These are phyloP conservation scores for Hipposideros larvatus DNA, from an alignment of 2,797 vertebrate species.

Conservation along the genomic window DNA sequence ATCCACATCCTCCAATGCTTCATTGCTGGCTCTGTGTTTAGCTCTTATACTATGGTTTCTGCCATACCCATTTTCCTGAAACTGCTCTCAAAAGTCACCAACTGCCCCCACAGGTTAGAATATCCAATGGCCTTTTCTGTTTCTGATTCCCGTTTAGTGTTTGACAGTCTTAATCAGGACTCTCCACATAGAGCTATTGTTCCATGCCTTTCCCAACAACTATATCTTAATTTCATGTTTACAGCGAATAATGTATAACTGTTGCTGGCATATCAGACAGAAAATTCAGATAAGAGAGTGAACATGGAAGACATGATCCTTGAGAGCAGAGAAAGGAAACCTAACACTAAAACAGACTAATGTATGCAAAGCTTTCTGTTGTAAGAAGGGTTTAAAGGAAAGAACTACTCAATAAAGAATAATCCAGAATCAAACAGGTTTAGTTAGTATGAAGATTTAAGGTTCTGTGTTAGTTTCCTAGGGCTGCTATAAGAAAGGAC, in stretches of 20 bases:
- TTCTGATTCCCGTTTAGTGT: not conserved
- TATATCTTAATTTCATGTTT: not conserved
- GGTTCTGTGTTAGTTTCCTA: not conserved
- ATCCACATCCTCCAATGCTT: not conserved
- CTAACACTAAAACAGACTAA: not conserved
- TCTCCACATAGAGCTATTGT: not conserved
- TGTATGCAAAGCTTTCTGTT: not conserved
- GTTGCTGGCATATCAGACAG: not conserved
- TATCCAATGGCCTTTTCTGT: not conserved
- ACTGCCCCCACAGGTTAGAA: slow-evolving; percentile 12
- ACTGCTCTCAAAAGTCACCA: slow-evolving; percentile 59
- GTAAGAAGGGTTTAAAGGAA: not conserved
- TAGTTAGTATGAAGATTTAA: not conserved
- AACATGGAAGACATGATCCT: not conserved
- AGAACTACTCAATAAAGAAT: not conserved
- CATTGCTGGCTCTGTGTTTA: not conserved
- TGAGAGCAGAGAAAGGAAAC: not conserved
- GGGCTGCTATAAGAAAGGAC: not conserved
- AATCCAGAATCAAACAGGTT: not conserved
- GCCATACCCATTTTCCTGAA: not conserved
- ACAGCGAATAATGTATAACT: not conserved
- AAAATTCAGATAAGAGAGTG: not conserved
- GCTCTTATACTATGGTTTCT: not conserved
- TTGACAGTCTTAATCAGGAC: not conserved
- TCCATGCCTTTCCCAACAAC: not conserved